Conservation (phyloP, 30 jellyfish, hydroid and myxozoan genomes). For the Calvadosia cruxmelitensis region DNA sequence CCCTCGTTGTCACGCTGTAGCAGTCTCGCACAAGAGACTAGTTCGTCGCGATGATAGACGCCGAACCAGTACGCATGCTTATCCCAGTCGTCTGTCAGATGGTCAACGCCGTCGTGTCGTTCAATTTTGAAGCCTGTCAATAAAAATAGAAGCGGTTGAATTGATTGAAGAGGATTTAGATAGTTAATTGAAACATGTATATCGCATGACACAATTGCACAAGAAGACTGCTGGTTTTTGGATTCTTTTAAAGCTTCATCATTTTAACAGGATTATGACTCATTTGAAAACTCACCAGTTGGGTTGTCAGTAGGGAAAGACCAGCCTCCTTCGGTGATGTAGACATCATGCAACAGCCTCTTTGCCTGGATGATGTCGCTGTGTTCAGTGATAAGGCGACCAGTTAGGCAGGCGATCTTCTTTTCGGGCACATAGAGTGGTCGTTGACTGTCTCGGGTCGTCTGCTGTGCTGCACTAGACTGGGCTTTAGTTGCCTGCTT, state of each 20-base stretch:
- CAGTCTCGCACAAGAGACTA: not conserved
- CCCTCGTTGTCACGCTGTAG: not conserved
- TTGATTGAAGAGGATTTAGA: too few relatives aligned
- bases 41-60: not conserved
- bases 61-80: not conserved
- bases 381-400: not conserved
- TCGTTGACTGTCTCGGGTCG: not conserved
- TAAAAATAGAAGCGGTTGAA: too few relatives aligned
- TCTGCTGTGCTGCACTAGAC: not conserved
- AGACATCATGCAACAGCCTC: not conserved
- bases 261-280: too few relatives aligned
- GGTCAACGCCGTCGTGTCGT: not conserved
- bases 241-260: too few relatives aligned
- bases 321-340: not conserved
- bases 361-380: not conserved
- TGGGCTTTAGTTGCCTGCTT: not conserved
- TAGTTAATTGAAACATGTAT: too few relatives aligned
- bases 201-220: too few relatives aligned
- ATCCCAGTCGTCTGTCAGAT: not conserved
- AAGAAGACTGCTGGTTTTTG: too few relatives aligned
- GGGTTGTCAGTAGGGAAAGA: not conserved
- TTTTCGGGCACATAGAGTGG: not conserved
- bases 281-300: not conserved
- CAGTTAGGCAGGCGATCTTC: not conserved
- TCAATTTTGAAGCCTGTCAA: not conserved